phyloP scores from a whole-genome alignment of 2,113 vertebrate genomes.

The Corynorhinus townsendii region DNA sequence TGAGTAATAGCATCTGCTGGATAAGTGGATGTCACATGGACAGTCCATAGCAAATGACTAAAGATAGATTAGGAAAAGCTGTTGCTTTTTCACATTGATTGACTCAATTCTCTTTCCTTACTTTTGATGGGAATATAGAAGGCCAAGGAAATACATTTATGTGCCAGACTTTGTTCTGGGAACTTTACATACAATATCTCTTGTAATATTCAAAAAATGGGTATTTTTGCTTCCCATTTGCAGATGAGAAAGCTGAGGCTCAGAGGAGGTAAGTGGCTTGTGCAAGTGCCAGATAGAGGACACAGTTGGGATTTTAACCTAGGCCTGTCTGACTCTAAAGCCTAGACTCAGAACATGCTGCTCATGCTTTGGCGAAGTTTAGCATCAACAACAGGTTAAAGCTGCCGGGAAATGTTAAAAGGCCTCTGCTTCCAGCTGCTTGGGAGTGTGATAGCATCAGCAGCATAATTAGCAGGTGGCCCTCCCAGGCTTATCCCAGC shows the following conservation, averaged over 20 bases:
- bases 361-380: not conserved
- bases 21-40: not conserved
- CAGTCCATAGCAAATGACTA: not conserved
- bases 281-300: not conserved
- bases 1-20: not conserved
- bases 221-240: not conserved
- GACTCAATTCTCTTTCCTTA: not conserved
- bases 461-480: not conserved
- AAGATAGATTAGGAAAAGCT: not conserved
- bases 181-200: not conserved
- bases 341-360: not conserved
- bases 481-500: not conserved
- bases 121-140: not conserved
- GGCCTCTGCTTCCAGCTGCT: not conserved
- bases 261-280: not conserved
- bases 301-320: not conserved
- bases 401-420: not conserved
- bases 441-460: not conserved
- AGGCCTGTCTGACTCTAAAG: not conserved
- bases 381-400: not conserved
- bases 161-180: not conserved
- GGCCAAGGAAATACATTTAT: not conserved
- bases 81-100: not conserved
- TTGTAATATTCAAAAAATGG: not conserved
- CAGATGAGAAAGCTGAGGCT: not conserved